These are phyloP conservation scores for Xenentodon cancila DNA, from an alignment of 2,797 vertebrate species.

Conservation along the genomic window DNA sequence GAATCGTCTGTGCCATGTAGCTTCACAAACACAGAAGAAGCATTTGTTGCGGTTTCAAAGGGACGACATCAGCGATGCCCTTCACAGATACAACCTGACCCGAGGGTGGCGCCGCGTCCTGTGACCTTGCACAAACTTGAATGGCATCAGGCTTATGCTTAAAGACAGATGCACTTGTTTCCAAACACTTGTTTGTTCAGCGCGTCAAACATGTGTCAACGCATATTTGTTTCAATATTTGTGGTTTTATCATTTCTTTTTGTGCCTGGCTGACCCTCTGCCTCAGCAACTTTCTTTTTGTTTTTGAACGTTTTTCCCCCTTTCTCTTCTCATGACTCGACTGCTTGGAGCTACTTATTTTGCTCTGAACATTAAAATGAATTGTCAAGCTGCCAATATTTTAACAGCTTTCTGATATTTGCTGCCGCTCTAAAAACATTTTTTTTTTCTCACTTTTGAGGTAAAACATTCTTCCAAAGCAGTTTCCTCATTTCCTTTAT, in stretches of 20 bases:
- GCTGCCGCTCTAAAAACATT: neutral
- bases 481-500: constrained; percentile 56
- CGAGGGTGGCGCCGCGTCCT: constrained; percentile 53
- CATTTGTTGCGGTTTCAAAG: constrained; percentile 59
- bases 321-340: constrained; percentile 48
- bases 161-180: constrained; percentile 65
- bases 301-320: constrained; percentile 19
- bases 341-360: constrained; percentile 37
- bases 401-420: constrained; percentile 9
- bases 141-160: constrained; percentile 62
- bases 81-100: constrained; percentile 69
- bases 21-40: constrained; percentile 44
- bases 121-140: constrained; percentile 72
- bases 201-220: constrained; percentile 24
- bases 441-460: constrained; percentile 21
- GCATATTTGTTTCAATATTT: constrained; percentile 36
- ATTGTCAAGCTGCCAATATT: constrained; percentile 12
- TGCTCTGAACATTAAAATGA: constrained; percentile 24
- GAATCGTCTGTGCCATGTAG: constrained; percentile 16
- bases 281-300: constrained; percentile 42
- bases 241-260: constrained; percentile 56
- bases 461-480: constrained; percentile 29
- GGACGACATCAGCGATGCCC: constrained; percentile 70
- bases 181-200: constrained; percentile 60
- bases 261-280: constrained; percentile 56